Percentiles rank a stretch among this genome's conserved stretches.
Conservation (phyloP, 2,888 invertebrate species). For the Stomorhina lunata region DNA sequence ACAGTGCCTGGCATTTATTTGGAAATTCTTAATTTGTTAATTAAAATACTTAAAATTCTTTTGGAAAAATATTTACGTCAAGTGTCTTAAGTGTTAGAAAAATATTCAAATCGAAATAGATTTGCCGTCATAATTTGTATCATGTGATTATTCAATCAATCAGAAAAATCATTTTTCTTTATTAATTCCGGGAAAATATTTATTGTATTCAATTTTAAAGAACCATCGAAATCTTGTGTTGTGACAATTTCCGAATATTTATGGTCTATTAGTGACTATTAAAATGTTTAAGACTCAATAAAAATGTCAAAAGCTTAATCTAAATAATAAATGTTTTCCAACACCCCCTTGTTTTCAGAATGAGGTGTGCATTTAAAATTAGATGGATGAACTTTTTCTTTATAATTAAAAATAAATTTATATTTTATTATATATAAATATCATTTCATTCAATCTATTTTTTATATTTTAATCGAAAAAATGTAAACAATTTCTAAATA, state of each 20-base stretch:
- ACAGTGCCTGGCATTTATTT: background rate
- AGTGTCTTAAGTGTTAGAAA: background rate
- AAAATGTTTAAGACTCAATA: constrained; percentile 38
- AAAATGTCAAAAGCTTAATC: constrained; percentile 32
- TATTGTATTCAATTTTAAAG: background rate
- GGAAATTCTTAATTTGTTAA: background rate
- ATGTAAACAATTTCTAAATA: constrained; percentile 59
- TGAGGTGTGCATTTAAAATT: constrained; percentile 41
- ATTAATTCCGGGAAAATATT: background rate
- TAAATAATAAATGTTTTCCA: background rate
- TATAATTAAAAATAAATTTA: too few relatives aligned
- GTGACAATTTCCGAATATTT: background rate
- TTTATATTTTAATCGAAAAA: constrained; percentile 21
- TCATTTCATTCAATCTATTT: constrained; percentile 3
- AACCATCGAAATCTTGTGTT: background rate
- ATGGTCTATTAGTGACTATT: constrained; percentile 33
- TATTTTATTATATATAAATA: constrained; percentile 11
- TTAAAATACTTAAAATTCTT: background rate
- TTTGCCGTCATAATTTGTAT: background rate
- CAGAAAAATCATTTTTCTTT: background rate
- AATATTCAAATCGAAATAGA: background rate
- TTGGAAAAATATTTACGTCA: background rate
- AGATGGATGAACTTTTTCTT: constrained; percentile 23
- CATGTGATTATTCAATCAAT: background rate
- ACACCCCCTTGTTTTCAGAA: constrained; percentile 44